Evolutionary conservation across 2,113 vertebrate genomes (phyloP), one percentile per base, ranked within the genome.

Genomic region (Craseonycteris thonglongyai): DNA sequence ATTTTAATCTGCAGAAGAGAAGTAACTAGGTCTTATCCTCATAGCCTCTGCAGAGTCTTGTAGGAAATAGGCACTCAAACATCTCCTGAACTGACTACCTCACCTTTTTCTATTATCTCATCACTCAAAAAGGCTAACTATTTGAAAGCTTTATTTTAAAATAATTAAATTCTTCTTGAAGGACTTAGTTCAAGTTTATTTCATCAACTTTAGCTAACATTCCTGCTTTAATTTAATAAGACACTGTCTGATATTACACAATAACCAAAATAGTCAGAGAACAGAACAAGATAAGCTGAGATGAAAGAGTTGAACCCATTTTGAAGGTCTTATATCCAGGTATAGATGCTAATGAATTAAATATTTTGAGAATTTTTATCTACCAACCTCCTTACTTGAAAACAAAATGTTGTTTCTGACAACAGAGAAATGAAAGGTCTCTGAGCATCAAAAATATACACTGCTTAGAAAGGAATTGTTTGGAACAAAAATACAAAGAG

Each of bases 61-160:
- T 12, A 86, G 19, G 22, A 93, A 84, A 9, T 13, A 80, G 40
- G 16, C 42, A 80, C 66, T 94, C 71, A 82, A 95, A 94, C 0
- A 81, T 47, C 35, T 76, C 15, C 58, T 47, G 13, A 89, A 75
- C 3, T 78, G 69, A 66, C 85, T 16, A 54, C 1, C n/a, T 90
- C 51, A 42, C 92, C 42, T 96, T 95, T 54, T 82, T 8, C 24
- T 58, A 86, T 78, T 92, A 90, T 83, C 58, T 80, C 40, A 90
- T 71, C 30, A 81, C 21, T 92, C 35, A 91, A 90, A 93, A 97
- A 71, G 26, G 58, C 51, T 69, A 82, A 90, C 58, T 93, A 84
- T 65, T 88, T 84, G 18, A 87, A 94, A 92, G 19, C 28, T 95
- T 90, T 82, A 90, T 79, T 84, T 88, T 66, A 61, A 96, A 94